Percentiles rank a stretch among this genome's conserved stretches.
These are phyloP conservation scores for Pachydiplax longipennis DNA, from an alignment of 2,888 invertebrate species.

Conservation along the genomic window DNA sequence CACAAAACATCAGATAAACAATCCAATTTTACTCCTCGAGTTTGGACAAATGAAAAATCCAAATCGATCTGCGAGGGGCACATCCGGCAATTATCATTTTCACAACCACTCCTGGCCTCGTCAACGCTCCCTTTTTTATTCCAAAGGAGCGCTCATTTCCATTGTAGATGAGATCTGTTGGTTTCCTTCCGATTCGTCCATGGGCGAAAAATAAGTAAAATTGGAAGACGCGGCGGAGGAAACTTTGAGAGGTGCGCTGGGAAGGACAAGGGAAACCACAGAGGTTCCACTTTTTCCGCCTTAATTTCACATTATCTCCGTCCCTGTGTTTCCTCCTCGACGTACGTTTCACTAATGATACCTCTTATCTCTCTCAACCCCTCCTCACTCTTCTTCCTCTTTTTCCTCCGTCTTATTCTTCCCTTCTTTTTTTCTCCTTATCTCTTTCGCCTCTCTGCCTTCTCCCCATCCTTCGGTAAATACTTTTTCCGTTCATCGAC, in stretches of 20 bases:
- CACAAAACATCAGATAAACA: no score
- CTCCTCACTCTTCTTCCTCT: background rate
- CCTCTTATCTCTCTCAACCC: background rate
- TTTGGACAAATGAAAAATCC: no score
- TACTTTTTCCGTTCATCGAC: background rate
- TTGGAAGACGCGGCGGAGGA: background rate
- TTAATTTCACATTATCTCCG: background rate
- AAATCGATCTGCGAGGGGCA: no score
- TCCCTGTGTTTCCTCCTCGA: background rate
- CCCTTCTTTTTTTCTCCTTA: background rate
- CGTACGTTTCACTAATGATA: slow-evolving; percentile 16
- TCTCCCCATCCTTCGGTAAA: background rate
- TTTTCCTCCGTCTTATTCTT: background rate
- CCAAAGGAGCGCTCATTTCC: background rate
- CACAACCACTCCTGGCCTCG: no score
- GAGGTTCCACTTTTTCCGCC: background rate
- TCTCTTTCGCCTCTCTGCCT: background rate
- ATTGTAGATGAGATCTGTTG: background rate
- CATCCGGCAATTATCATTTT: no score
- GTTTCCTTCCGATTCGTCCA: background rate
- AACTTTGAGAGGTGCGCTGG: background rate
- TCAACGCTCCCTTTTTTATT: no score
- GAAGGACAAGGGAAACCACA: background rate
- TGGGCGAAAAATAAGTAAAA: background rate
- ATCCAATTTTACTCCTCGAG: no score